A percentile compares a stretch with the other conserved stretches of the same genome.
phyloP scores from a whole-genome alignment of 2,888 invertebrate species.

The Listrodromus nycthemerus region DNA sequence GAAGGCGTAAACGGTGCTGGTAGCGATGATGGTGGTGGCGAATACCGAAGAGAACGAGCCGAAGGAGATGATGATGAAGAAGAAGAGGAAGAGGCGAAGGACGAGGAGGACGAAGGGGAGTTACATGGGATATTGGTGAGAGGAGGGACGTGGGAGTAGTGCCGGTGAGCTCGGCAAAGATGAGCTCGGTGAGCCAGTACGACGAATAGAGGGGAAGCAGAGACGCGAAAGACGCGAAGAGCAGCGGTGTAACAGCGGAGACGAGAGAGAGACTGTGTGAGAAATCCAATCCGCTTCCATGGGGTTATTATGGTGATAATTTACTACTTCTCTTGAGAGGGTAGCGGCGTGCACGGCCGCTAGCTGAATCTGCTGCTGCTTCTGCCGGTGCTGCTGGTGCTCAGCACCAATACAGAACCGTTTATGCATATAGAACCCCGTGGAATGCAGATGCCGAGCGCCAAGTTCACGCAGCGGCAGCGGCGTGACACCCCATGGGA shows the following conservation, averaged over 20 bases:
- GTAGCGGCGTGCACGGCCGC: conserved; percentile 71
- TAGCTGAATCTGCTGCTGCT: conserved; percentile 37
- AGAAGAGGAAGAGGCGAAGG: conserved; percentile 12
- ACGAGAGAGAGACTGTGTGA: conserved; percentile 76
- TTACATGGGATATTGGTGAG: conserved; percentile 38
- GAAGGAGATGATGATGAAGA: conserved; percentile 48
- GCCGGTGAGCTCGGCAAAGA: conserved; percentile 45
- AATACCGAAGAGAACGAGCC: conserved; percentile 51
- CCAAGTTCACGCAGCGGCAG: conserved; percentile 47
- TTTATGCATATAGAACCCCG: conserved; percentile 66
- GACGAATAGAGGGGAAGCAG: conserved; percentile 60
- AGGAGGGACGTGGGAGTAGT: conserved; percentile 55
- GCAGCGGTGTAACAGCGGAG: conserved; percentile 41
- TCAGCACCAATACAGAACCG: conserved; percentile 57
- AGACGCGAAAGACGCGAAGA: conserved; percentile 39
- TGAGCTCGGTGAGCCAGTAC: conserved; percentile 43
- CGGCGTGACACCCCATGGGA: conserved; percentile 72
- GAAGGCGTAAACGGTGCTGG: conserved; percentile 76
- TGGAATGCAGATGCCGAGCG: conserved; percentile 63
- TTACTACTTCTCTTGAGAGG: conserved; percentile 77
- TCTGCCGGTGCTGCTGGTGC: conserved; percentile 52
- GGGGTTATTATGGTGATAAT: conserved; percentile 82
- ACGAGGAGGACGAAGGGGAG: conserved; percentile 33
- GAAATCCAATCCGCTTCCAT: conserved; percentile 81
- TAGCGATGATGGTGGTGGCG: conserved; percentile 59